A percentile compares a stretch with the other conserved stretches of the same genome.
Evolutionary conservation across 2,888 invertebrate species (phyloP).

Genomic region (Microctonus brassicae): DNA sequence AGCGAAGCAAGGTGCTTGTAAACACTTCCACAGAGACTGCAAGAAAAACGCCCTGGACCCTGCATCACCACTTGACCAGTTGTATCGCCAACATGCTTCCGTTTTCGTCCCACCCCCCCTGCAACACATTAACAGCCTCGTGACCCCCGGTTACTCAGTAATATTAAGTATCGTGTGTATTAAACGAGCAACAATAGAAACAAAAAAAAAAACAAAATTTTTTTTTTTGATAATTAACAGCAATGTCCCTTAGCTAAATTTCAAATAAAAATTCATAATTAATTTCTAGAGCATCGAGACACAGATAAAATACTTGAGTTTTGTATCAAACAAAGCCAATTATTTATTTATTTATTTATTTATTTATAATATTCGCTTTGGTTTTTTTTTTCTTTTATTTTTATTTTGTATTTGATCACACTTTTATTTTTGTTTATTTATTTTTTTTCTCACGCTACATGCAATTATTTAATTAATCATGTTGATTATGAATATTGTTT

Average conservation of each 20-base stretch:
- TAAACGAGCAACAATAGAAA: conserved; percentile 9
- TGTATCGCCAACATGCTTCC: conserved; percentile 69
- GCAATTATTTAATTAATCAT: too few relatives aligned
- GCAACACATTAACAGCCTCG: conserved; percentile 69
- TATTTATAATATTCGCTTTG: too few relatives aligned
- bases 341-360: neutral
- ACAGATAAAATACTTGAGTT: neutral
- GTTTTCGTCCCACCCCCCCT: conserved; percentile 70
- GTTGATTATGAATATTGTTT: too few relatives aligned
- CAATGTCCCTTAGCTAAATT: too few relatives aligned
- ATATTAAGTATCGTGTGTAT: conserved; percentile 36
- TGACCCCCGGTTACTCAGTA: conserved; percentile 63
- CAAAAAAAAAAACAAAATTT: conserved; percentile 2
- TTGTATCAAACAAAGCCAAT: neutral
- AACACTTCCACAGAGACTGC: conserved; percentile 69
- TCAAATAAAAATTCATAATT: neutral
- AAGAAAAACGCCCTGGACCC: conserved; percentile 69
- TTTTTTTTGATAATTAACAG: too few relatives aligned
- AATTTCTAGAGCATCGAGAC: neutral
- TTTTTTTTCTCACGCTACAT: too few relatives aligned
- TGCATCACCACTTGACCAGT: conserved; percentile 69
- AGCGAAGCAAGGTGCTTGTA: conserved; percentile 70
- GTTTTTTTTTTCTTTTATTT: too few relatives aligned
- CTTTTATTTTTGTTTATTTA: too few relatives aligned
- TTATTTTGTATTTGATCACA: too few relatives aligned